A percentile compares a stretch with the other conserved stretches of the same genome.
Evolutionary conservation across 1,140 invertebrate species (phyloP).

Genomic region (Lethocerus indicus): DNA sequence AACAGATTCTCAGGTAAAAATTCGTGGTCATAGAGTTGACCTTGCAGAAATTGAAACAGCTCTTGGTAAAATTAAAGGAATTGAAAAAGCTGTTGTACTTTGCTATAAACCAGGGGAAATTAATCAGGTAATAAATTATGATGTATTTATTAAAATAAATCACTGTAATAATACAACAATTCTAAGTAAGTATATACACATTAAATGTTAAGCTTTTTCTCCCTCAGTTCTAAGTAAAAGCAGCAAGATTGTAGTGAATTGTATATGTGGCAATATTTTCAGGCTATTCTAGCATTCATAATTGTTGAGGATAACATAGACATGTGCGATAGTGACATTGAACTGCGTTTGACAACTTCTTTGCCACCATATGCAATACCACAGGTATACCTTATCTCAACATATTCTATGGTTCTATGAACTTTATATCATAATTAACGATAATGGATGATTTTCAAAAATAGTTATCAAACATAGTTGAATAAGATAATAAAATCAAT

Average conservation of each 20-base stretch:
- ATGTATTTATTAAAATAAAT: neutral
- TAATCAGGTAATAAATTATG: slow-evolving; percentile 28
- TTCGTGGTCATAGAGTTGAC: slow-evolving; percentile 69
- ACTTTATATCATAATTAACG: too few species aligned
- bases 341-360: slow-evolving; percentile 37
- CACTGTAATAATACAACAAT: too few species aligned
- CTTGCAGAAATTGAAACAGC: slow-evolving; percentile 64
- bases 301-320: slow-evolving; percentile 32
- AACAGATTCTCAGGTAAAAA: slow-evolving; percentile 72
- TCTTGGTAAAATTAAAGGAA: slow-evolving; percentile 31
- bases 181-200: too few species aligned
- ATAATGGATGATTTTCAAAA: too few species aligned
- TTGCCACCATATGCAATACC: slow-evolving; percentile 63
- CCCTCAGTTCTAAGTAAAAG: neutral
- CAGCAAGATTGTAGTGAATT: neutral
- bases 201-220: too few species aligned
- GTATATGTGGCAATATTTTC: slow-evolving; percentile 23
- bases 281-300: slow-evolving; percentile 56
- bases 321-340: slow-evolving; percentile 40
- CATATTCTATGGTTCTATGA: too few species aligned
- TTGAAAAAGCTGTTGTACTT: slow-evolving; percentile 51
- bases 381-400: slow-evolving; percentile 33
- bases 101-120: slow-evolving; percentile 59
- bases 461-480: neutral
- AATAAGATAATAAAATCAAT: too few species aligned